A percentile compares a stretch with the other conserved stretches of the same genome.
Conservation (phyloP, 2,113 vertebrate species). For the Gavia stellata region DNA sequence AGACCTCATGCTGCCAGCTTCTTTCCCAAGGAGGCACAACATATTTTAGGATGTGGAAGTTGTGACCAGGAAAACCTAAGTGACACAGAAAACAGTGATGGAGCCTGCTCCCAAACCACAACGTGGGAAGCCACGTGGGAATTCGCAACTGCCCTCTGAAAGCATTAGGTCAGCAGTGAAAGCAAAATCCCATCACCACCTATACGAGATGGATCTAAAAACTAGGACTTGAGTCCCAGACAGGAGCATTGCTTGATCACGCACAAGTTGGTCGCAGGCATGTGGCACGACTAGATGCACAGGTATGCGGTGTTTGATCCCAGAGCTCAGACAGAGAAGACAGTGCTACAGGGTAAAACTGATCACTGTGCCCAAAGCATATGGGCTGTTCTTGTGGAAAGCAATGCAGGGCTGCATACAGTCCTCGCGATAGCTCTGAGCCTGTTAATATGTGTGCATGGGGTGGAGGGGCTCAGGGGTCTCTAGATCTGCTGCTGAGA, state of each 20-base stretch:
- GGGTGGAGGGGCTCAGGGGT: not conserved
- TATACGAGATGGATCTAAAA: not conserved
- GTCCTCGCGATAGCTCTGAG: not conserved
- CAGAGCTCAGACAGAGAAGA: not conserved
- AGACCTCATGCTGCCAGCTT: not conserved
- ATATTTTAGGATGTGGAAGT: not conserved
- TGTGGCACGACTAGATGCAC: no score
- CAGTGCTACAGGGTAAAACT: not conserved
- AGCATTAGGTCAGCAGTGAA: not conserved
- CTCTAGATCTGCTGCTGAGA: not conserved
- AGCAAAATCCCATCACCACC: not conserved
- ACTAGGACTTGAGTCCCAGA: not conserved
- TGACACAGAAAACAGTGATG: not conserved
- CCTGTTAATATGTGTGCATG: accelerated
- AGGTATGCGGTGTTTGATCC: not conserved
- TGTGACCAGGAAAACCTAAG: not conserved
- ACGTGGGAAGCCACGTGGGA: not conserved
- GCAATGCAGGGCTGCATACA: accelerated
- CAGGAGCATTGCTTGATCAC: not conserved
- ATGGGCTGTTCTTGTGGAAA: not conserved
- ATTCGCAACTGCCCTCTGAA: not conserved
- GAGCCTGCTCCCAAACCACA: not conserved
- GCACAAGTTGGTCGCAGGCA: not conserved
- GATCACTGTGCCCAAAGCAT: not conserved
- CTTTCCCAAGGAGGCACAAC: not conserved